Evolutionary conservation across 2,113 vertebrate species (phyloP).

Genomic region (Melanerpes aurifrons): DNA sequence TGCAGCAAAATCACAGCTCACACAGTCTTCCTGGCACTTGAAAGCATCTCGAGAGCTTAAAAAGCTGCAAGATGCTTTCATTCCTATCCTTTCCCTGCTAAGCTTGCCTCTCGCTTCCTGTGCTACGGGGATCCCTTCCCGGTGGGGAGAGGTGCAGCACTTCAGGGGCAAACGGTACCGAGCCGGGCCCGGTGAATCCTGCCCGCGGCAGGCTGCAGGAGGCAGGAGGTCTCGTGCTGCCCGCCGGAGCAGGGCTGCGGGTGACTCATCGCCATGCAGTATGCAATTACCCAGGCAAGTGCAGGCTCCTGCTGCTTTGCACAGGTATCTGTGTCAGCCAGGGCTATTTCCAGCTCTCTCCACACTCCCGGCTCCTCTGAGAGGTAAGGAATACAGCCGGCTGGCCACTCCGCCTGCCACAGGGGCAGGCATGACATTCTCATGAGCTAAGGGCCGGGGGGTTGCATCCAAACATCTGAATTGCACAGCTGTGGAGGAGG

Average conservation of each 20-base stretch:
- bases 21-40: slow-evolving; percentile 11
- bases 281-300: slow-evolving; percentile 47
- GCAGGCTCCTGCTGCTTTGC: slow-evolving; percentile 61
- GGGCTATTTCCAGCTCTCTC: slow-evolving; percentile 63
- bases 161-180: background rate
- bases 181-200: background rate
- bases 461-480: background rate
- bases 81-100: background rate
- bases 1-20: slow-evolving; percentile 60
- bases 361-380: background rate
- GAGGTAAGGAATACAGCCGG: slow-evolving; percentile 21
- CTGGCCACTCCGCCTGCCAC: background rate
- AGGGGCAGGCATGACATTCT: background rate
- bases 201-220: slow-evolving; percentile 12
- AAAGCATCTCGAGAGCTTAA: slow-evolving; percentile 56
- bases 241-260: slow-evolving; percentile 15
- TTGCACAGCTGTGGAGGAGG: background rate
- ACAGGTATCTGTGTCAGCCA: slow-evolving; percentile 66
- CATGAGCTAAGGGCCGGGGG: background rate
- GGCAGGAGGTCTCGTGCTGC: slow-evolving; percentile 38
- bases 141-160: background rate
- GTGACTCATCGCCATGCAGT: slow-evolving; percentile 68
- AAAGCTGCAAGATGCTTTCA: slow-evolving; percentile 39
- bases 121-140: background rate
- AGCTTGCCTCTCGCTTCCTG: background rate